Base-by-base conservation (phyloP, 2,888 invertebrate species). In the Crematogaster levior region DNA sequence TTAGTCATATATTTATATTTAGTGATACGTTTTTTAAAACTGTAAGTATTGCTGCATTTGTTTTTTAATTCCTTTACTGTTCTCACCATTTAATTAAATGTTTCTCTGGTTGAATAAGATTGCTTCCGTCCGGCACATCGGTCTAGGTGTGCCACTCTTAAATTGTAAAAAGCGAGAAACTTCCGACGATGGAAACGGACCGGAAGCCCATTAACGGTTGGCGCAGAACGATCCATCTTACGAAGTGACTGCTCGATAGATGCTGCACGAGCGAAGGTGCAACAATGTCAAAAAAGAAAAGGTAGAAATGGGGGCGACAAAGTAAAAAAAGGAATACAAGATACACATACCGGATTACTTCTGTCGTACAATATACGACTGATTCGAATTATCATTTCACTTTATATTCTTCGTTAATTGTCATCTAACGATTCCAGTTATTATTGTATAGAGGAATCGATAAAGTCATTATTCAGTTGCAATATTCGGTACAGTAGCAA, bases 191-290 rank as follows among this genome's bases (percentile, higher is more conserved):
- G 61, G 65, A 66, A 86, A 66, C 80, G 80, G 83, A 83, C 73
- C 73, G 86, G 74, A 83, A 83, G 75, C 75, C 85, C 87, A 85
- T 88, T 88, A 85, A 82, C 77, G 75, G 80, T 77, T 70, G 58
- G 63, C 75, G 58, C 60, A 65, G 56, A 83, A 61, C 77, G 82
- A 89, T 87, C 85, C 83, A 85, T 88, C 89, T 86, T 86, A 46
- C 12, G 65, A 86, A 83, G 89, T 83, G 85, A 88, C 75, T 84
- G 75, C 61, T 56, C 84, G 65, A 81, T 81, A 58, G 85, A 85
- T 84, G 68, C 70, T 75, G 53, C 34, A 51, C 53, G 66, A 81
- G n/a, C 10, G 48, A 46, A 74, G 81, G 74, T 81, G 77, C 77
- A 84, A 83, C 83, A 83, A 84, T 81, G 65, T 60, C 53, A 63